These are phyloP conservation scores for Drosophila borealis DNA, from an alignment of 2,888 invertebrate genomes.

Conservation along the genomic window DNA sequence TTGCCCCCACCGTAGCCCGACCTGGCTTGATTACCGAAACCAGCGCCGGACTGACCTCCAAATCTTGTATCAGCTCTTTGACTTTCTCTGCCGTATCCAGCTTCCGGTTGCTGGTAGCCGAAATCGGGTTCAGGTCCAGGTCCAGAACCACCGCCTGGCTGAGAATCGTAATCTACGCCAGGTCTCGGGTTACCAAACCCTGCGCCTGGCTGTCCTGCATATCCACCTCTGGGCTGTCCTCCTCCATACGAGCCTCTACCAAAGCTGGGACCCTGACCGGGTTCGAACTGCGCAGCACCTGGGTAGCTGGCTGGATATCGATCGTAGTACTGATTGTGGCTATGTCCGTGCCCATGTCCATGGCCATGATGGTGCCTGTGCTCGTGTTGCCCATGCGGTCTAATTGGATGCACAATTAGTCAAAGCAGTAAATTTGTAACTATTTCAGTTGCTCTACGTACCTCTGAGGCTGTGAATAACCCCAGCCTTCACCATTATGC, in stretches of 20 bases:
- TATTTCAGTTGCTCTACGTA: not conserved
- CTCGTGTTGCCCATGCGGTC: not conserved
- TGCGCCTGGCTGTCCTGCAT: conserved; percentile 10
- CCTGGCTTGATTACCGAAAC: not conserved
- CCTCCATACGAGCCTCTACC: not conserved
- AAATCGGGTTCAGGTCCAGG: not conserved
- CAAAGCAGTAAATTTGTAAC: not conserved
- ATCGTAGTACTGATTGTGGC: not conserved
- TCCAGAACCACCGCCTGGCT: not conserved
- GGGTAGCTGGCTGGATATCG: not conserved
- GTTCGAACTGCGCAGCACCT: not conserved
- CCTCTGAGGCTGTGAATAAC: conserved; percentile 23
- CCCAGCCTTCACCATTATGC: conserved; percentile 10
- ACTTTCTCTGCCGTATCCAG: not conserved
- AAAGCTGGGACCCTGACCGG: not conserved
- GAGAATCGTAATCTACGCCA: not conserved
- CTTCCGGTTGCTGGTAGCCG: not conserved
- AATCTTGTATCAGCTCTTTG: not conserved
- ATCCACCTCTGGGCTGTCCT: not conserved
- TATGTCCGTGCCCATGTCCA: conserved; percentile 1
- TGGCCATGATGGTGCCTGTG: conserved; percentile 18
- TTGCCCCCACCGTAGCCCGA: not conserved
- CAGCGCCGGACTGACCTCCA: not conserved
- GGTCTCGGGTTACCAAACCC: not conserved
- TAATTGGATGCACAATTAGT: not conserved